These are phyloP conservation scores for Aphaenogaster floridana DNA, from an alignment of 1,140 invertebrate genomes.

Conservation along the genomic window DNA sequence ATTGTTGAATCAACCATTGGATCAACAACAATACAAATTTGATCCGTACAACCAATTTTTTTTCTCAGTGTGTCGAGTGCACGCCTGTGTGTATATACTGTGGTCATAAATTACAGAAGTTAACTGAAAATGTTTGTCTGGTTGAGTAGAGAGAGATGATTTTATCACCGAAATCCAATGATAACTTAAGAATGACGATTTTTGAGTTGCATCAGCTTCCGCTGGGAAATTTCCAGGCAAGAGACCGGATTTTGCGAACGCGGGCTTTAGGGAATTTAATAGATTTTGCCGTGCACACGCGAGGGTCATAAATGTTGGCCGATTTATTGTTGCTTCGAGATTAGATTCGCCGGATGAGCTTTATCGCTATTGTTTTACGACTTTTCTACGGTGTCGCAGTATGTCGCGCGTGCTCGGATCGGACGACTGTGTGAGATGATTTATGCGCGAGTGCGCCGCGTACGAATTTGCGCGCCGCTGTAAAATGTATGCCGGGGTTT, in stretches of 20 bases:
- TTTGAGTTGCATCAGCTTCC: neutral
- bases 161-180: neutral
- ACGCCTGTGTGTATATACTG: neutral
- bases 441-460: conserved; percentile 34
- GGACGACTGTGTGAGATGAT: conserved; percentile 23
- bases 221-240: neutral
- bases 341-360: conserved; percentile 60
- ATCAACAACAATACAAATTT: no score
- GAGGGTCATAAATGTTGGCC: conserved; percentile 42
- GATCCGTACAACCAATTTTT: no score
- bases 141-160: neutral
- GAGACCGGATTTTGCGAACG: neutral
- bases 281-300: conserved; percentile 16
- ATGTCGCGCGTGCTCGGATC: conserved; percentile 26
- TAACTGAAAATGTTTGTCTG: neutral
- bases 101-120: conserved; percentile 22
- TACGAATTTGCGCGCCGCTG: conserved; percentile 36
- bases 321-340: conserved; percentile 64
- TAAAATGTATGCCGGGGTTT: conserved; percentile 37
- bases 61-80: neutral
- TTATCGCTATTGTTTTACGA: conserved; percentile 64
- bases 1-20: no score
- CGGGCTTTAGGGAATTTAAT: conserved; percentile 36
- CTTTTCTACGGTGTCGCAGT: conserved; percentile 51
- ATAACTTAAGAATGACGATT: conserved; percentile 9